A percentile compares a stretch with the other conserved stretches of the same genome.
These are phyloP conservation scores for Nematostella vectensis DNA, from an alignment of 92 coral and sea anemone genomes.

Conservation along the genomic window DNA sequence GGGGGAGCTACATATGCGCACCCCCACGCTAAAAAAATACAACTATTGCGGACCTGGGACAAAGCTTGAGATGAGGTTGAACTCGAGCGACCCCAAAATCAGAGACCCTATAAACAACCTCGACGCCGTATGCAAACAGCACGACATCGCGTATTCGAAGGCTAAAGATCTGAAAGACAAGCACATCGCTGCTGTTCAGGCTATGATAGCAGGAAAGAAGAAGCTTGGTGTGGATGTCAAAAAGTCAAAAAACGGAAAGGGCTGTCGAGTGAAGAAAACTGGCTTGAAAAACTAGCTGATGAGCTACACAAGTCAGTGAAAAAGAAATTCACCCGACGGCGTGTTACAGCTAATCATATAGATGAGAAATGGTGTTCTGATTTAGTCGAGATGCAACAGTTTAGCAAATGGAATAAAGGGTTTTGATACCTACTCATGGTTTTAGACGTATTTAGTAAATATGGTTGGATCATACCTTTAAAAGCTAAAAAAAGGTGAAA, in stretches of 20 bases:
- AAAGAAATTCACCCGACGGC: conserved; percentile 26
- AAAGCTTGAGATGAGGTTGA: conserved; percentile 16
- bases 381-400: conserved; percentile 21
- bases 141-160: background rate
- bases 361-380: conserved; percentile 37
- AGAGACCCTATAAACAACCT: background rate
- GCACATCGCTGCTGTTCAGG: conserved; percentile 18
- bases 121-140: background rate
- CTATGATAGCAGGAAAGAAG: conserved; percentile 13
- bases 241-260: conserved; percentile 26
- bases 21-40: conserved; percentile 12
- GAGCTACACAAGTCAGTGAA: conserved; percentile 35
- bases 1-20: too few relatives aligned
- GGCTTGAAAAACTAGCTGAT: conserved; percentile 37
- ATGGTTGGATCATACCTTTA: too few relatives aligned
- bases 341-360: conserved; percentile 24
- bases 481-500: conserved; percentile 39
- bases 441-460: too few relatives aligned
- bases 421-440: too few relatives aligned
- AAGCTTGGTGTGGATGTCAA: too few relatives aligned
- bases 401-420: conserved; percentile 38
- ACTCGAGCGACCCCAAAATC: too few relatives aligned
- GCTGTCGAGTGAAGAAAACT: conserved; percentile 35
- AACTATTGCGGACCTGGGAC: too few relatives aligned
- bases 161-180: conserved; percentile 23